These are phyloP conservation scores for Garrulus glandarius DNA, from an alignment of 2,797 vertebrate genomes.

Conservation along the genomic window DNA sequence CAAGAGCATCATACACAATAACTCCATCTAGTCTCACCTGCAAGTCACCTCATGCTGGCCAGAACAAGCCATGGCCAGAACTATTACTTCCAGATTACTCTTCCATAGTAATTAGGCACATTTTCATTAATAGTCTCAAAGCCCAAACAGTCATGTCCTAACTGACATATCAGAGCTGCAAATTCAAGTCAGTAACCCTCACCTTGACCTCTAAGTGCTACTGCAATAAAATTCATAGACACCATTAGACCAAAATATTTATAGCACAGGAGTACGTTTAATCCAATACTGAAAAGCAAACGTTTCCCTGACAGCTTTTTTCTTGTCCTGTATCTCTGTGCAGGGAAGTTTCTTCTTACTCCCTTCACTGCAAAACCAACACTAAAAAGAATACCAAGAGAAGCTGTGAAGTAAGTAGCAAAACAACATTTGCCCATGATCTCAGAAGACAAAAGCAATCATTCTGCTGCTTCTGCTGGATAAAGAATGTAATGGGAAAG, in stretches of 20 bases:
- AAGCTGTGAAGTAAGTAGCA: background rate
- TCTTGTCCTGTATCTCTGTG: background rate
- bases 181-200: background rate
- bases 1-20: background rate
- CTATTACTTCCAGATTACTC: background rate
- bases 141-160: background rate
- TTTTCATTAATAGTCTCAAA: background rate
- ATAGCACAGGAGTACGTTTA: background rate
- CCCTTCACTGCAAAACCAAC: background rate
- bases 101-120: background rate
- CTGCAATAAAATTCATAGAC: background rate
- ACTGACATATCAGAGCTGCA: background rate
- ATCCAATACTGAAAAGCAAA: background rate
- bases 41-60: background rate
- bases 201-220: background rate
- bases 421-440: background rate
- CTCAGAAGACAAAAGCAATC: background rate
- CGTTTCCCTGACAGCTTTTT: background rate
- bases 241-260: background rate
- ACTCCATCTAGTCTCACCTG: background rate
- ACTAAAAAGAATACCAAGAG: background rate
- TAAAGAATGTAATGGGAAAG: background rate
- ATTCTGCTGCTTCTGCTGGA: background rate
- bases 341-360: background rate
- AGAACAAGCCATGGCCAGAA: background rate